These are phyloP conservation scores for Poeciliopsis gracilis DNA, from an alignment of 2,797 vertebrate species.

Conservation along the genomic window DNA sequence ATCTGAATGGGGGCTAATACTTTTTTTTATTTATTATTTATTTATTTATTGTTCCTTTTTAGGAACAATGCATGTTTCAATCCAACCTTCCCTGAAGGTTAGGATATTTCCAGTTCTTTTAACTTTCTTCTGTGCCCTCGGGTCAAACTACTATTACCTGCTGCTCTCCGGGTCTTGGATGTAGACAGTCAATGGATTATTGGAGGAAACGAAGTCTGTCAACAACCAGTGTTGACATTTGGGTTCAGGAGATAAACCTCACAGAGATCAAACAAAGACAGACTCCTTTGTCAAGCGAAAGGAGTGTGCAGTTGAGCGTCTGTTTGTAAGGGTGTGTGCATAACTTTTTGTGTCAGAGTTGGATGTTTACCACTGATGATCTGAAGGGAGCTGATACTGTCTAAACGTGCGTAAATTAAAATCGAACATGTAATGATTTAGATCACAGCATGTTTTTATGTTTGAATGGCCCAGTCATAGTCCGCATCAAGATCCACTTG, in stretches of 20 bases:
- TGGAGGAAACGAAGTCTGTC: slow-evolving; percentile 65
- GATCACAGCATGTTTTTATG: not conserved
- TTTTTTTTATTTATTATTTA: not conserved
- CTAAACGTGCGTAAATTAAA: not conserved
- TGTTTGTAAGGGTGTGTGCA: slow-evolving; percentile 19
- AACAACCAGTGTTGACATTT: slow-evolving; percentile 74
- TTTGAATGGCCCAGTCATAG: not conserved
- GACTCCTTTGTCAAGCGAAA: slow-evolving; percentile 77
- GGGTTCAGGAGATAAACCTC: slow-evolving; percentile 75
- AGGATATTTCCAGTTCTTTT: slow-evolving; percentile 19
- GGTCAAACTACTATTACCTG: slow-evolving; percentile 60
- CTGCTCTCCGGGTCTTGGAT: slow-evolving; percentile 45
- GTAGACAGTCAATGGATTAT: slow-evolving; percentile 52
- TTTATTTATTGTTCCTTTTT: not conserved
- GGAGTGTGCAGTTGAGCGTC: slow-evolving; percentile 33
- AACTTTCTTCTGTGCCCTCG: slow-evolving; percentile 58
- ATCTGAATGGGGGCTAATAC: not conserved
- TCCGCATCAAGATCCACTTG: not conserved
- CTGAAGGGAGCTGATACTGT: slow-evolving; percentile 80
- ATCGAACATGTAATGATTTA: not conserved
- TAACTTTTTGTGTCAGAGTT: slow-evolving; percentile 64
- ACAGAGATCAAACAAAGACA: slow-evolving; percentile 75
- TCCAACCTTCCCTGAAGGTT: slow-evolving; percentile 22
- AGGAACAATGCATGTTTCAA: not conserved
- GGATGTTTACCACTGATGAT: slow-evolving; percentile 73